A percentile compares a stretch with the other conserved stretches of the same genome.
These are phyloP conservation scores for Dinoponera quadriceps DNA, from an alignment of 1,140 invertebrate genomes.

Conservation along the genomic window DNA sequence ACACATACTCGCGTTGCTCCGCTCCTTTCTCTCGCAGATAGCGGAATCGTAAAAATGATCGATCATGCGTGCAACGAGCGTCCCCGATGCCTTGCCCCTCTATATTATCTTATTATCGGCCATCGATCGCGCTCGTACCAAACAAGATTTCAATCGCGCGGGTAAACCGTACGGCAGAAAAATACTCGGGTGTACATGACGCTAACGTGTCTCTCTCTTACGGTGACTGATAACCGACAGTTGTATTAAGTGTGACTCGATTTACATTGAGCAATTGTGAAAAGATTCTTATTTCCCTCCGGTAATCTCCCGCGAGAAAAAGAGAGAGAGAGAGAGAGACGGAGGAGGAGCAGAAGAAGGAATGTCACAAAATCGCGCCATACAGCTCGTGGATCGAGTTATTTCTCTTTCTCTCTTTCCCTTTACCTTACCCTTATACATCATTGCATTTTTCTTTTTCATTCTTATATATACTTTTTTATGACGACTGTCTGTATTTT, in stretches of 20 bases:
- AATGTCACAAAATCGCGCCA: no score
- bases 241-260: constrained; percentile 54
- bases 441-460: no score
- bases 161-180: constrained; percentile 30
- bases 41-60: constrained; percentile 32
- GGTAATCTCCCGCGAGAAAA: constrained; percentile 1
- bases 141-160: constrained; percentile 41
- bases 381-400: no score
- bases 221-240: constrained; percentile 62
- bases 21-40: constrained; percentile 1
- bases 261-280: constrained; percentile 40
- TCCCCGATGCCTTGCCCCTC: not conserved
- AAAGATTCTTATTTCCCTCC: constrained; percentile 38
- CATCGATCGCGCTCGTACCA: constrained; percentile 34
- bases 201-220: constrained; percentile 29
- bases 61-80: constrained; percentile 1
- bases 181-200: constrained; percentile 27
- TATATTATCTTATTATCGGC: constrained; percentile 51
- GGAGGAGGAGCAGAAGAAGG: no score
- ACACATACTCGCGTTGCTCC: not conserved
- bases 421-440: no score
- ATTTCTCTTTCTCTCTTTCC: no score
- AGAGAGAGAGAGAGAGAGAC: not conserved
- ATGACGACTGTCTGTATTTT: no score
- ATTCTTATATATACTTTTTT: no score